Percentiles rank a stretch among this genome's conserved stretches.
phyloP scores from a whole-genome alignment of 2,113 vertebrate genomes.

The Trogon melanurus region DNA sequence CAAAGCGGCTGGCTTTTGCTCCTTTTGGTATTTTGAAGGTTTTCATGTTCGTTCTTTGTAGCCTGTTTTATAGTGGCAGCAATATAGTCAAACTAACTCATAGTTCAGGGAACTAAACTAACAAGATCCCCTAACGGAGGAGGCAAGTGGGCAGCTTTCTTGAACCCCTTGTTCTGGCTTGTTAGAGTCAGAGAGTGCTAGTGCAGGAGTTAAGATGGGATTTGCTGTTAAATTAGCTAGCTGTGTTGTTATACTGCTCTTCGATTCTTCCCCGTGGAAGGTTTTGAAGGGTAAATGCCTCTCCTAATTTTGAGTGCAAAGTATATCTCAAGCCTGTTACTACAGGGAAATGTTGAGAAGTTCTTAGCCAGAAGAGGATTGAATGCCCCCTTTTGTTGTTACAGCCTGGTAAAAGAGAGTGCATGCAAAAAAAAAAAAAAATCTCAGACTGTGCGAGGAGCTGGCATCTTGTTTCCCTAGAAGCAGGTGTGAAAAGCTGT shows the following conservation, averaged over 20 bases:
- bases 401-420: background rate
- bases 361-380: background rate
- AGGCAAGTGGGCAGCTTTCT: background rate
- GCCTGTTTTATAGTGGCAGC: background rate
- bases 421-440: background rate
- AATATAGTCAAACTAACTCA: background rate
- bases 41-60: background rate
- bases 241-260: background rate
- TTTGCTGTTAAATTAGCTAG: background rate
- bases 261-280: background rate
- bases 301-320: background rate
- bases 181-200: background rate
- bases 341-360: background rate
- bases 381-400: background rate
- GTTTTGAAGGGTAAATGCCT: background rate
- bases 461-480: background rate
- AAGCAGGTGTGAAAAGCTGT: background rate
- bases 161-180: background rate
- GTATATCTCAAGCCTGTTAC: background rate
- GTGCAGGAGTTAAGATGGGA: background rate
- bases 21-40: accelerated
- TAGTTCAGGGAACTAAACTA: background rate
- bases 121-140: background rate
- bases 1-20: background rate
- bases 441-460: background rate